Evolutionary conservation across 1,140 invertebrate species (phyloP).

Genomic region (Agrypnia vestita): DNA sequence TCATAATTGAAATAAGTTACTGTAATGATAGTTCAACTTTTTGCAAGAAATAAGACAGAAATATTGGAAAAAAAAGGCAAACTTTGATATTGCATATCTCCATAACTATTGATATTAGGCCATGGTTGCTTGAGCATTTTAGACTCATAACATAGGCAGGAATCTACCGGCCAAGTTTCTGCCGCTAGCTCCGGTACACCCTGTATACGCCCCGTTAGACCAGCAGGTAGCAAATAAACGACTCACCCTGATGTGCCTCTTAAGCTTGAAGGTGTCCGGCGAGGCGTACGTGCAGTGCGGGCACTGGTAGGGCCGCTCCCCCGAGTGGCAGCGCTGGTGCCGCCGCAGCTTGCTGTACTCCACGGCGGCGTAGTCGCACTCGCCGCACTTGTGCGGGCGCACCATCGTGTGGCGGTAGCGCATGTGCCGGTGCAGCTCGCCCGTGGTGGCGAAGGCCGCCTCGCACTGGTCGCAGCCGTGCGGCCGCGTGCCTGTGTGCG

Average conservation of each 20-base stretch:
- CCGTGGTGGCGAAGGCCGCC: slow-evolving; percentile 89
- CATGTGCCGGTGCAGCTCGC: slow-evolving; percentile 92
- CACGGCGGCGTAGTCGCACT: slow-evolving; percentile 93
- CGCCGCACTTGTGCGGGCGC: slow-evolving; percentile 91
- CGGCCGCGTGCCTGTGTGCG: slow-evolving; percentile 93
- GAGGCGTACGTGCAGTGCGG: slow-evolving; percentile 95
- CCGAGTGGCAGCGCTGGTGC: slow-evolving; percentile 92
- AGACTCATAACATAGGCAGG: too few relatives aligned
- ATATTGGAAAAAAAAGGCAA: too few relatives aligned
- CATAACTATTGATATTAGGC: too few relatives aligned
- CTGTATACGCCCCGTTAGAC: too few relatives aligned
- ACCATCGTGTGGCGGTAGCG: slow-evolving; percentile 91
- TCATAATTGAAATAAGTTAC: too few relatives aligned
- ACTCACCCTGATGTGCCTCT: slow-evolving; percentile 77
- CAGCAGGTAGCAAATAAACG: too few relatives aligned
- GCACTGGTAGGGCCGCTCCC: slow-evolving; percentile 85
- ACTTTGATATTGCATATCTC: too few relatives aligned
- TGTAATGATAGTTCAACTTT: too few relatives aligned
- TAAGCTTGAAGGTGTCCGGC: slow-evolving; percentile 94
- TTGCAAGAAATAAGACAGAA: too few relatives aligned
- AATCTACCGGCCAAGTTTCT: too few relatives aligned
- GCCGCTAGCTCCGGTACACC: too few relatives aligned
- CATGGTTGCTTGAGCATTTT: too few relatives aligned
- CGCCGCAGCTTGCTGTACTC: slow-evolving; percentile 91
- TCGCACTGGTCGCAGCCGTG: slow-evolving; percentile 88